Evolutionary conservation across 1,140 invertebrate species (phyloP), one percentile per base, ranked within the genome.

Genomic region (Ceratitis capitata): DNA sequence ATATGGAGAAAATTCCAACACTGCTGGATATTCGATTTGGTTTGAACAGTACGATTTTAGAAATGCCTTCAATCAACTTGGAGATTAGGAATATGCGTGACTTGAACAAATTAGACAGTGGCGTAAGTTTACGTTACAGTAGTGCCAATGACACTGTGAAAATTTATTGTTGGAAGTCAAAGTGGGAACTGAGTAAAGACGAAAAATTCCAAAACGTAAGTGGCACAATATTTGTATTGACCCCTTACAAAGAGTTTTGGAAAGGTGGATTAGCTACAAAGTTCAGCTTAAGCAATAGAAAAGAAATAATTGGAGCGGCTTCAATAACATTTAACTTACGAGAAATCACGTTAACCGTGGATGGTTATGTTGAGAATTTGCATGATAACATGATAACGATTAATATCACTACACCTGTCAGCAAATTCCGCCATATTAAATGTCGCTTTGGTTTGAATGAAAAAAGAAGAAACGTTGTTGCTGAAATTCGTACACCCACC

Each of bases 371-470:
- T 83, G 93, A 93, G 49, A 93, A 94, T 74, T 92, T 95, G 26
- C 94, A 94, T 1, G 94, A 95, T 88, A 95, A 93, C 87, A 95
- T 95, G 94, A 88, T 96, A 4, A 92, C 93, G 26, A 93, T 96
- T 5, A 96, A 96, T 88, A 92, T 96, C 0, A 96, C 95, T 1
- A 96, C 95, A 2, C 95, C 95, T 0, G 91, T 95, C 32, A 94
- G 95, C 83, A 94, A 94, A 82, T 94, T 95, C 86, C 92, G 94
- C 1, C 93, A 92, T 3, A 92, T 95, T 12, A 93, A 92, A 1
- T 95, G 94, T n/a, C 92, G 94, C 39, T 95, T 96, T 87, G 95
- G 95, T 23, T 93, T 96, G 35, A 95, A 95, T 2, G 95, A 96
- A 78, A 92, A 92, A 45, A 94, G 96, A 64, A 93, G 93, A 82